Evolutionary conservation across 2,113 vertebrate species (phyloP).

Genomic region (Morphnarchus princeps): DNA sequence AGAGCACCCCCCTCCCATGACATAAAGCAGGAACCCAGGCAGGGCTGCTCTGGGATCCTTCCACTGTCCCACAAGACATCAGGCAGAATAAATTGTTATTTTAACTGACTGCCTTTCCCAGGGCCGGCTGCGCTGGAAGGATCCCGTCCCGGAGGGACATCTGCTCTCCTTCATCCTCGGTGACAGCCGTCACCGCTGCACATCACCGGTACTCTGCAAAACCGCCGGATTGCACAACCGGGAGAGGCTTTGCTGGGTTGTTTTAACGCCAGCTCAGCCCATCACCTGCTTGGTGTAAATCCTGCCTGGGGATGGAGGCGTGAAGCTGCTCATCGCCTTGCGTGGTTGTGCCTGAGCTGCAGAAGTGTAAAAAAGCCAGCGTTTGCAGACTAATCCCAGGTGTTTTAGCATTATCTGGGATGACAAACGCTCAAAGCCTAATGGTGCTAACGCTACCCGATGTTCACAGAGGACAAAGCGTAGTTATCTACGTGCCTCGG

Average conservation of each 20-base stretch:
- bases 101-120: constrained; percentile 26
- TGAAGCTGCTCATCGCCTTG: background rate
- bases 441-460: accelerated
- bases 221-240: accelerated
- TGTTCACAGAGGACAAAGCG: background rate
- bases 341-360: accelerated
- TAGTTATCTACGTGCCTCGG: accelerated
- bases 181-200: background rate
- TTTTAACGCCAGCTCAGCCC: background rate
- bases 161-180: background rate
- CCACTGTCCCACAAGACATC: background rate
- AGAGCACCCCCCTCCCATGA: background rate
- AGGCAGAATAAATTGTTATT: constrained; percentile 54
- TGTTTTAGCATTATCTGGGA: accelerated
- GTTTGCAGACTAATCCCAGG: accelerated
- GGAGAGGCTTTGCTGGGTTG: background rate
- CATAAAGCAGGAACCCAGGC: background rate
- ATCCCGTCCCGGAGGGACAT: background rate
- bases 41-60: constrained; percentile 29
- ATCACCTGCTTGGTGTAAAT: background rate
- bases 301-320: accelerated
- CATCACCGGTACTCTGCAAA: accelerated
- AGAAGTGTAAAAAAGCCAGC: accelerated
- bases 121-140: background rate
- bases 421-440: background rate